These are phyloP conservation scores for Diadema setosum DNA, from an alignment of 35 echinoderm and acorn worm species.

Conservation along the genomic window DNA sequence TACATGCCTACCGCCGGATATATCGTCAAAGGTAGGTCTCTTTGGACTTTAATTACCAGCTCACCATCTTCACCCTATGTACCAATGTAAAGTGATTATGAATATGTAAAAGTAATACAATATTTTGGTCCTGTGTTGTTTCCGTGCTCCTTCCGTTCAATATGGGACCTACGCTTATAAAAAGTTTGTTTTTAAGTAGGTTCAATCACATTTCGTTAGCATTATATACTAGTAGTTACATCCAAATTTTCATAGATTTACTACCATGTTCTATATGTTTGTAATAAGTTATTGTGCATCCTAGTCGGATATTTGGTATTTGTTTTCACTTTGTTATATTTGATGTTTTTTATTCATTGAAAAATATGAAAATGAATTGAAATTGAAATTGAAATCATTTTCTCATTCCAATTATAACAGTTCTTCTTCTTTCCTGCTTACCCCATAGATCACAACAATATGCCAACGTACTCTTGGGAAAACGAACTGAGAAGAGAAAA, in stretches of 20 bases:
- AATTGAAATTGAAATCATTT: not conserved
- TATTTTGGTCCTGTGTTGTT: not conserved
- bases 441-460: not conserved
- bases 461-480: not conserved
- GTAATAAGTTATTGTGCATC: no score
- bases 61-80: no score
- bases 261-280: no score
- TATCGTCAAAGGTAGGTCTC: not conserved
- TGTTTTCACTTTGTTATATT: no score
- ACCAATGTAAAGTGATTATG: not conserved
- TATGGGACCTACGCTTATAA: no score
- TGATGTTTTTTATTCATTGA: not conserved
- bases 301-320: no score
- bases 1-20: constrained; percentile 22
- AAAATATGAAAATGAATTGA: not conserved
- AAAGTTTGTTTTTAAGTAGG: no score
- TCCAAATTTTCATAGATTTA: no score
- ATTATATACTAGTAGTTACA: no score
- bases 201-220: no score
- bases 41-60: no score
- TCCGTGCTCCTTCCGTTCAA: no score
- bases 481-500: not conserved
- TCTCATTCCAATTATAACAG: not conserved
- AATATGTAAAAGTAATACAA: not conserved
- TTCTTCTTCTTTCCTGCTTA: not conserved